Evolutionary conservation across 2,888 invertebrate species (phyloP).

Genomic region (Tetragonisca angustula): DNA sequence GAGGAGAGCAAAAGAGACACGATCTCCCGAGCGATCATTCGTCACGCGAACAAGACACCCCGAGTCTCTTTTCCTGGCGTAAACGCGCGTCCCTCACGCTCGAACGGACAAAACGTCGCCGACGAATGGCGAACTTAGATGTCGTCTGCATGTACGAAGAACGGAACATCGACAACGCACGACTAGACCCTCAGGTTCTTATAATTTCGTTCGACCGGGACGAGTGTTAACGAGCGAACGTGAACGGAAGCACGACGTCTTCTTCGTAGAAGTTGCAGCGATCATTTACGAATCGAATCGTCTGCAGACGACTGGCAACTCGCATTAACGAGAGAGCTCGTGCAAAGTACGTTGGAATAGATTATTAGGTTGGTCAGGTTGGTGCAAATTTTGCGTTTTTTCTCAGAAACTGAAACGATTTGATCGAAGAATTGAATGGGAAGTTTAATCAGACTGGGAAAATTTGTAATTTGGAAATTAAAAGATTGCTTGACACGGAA

Average conservation of each 20-base stretch:
- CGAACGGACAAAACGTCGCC: background rate
- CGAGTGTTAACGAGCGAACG: slow-evolving; percentile 22
- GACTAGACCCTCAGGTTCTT: background rate
- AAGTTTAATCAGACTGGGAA: no score
- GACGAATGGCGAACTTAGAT: background rate
- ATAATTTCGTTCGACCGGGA: background rate
- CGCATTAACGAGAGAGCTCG: slow-evolving; percentile 6
- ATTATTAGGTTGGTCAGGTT: no score
- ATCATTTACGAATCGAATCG: slow-evolving; percentile 4
- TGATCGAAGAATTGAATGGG: no score
- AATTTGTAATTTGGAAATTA: no score
- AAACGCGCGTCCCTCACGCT: slow-evolving; percentile 5
- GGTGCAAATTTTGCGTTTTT: no score
- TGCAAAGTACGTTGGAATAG: no score
- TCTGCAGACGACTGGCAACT: slow-evolving; percentile 12
- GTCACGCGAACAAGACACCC: background rate
- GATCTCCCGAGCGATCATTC: background rate
- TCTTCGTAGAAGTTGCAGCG: slow-evolving; percentile 14
- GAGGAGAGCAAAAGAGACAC: background rate
- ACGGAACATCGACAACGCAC: background rate
- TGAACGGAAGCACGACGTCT: background rate
- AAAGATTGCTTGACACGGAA: no score
- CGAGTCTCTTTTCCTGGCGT: background rate
- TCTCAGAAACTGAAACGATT: no score
- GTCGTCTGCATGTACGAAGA: background rate